Evolutionary conservation across 1,140 invertebrate species (phyloP).

Genomic region (Drosophila ogumai): DNA sequence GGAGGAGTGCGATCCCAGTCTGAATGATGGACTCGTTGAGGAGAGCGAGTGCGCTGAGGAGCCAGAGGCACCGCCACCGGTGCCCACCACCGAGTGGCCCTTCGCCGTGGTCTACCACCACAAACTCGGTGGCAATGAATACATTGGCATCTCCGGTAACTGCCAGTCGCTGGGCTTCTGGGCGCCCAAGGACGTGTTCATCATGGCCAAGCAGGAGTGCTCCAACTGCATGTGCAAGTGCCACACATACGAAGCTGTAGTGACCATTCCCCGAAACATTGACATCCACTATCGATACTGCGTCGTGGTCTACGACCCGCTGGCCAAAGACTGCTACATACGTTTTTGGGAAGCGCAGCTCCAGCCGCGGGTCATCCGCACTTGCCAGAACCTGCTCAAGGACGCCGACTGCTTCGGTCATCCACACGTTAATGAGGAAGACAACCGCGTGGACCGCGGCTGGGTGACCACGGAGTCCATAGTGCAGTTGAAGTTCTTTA

Average conservation of each 20-base stretch:
- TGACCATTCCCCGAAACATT: conserved; percentile 87
- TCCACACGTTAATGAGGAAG: conserved; percentile 85
- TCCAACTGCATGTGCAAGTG: conserved; percentile 1
- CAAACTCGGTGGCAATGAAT: conserved; percentile 74
- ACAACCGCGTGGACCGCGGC: conserved; percentile 89
- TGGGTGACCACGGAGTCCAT: conserved; percentile 94
- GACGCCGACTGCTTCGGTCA: conserved; percentile 88
- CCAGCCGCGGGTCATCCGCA: conserved; percentile 87
- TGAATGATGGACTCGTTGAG: neutral
- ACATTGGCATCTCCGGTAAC: conserved; percentile 85
- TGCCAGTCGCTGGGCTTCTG: conserved; percentile 85
- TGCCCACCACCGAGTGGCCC: conserved; percentile 55
- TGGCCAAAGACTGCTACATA: conserved; percentile 87
- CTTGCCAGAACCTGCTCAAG: conserved; percentile 68
- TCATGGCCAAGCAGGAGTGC: conserved; percentile 77
- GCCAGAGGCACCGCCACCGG: neutral
- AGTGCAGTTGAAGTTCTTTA: conserved; percentile 93
- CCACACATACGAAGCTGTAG: conserved; percentile 84
- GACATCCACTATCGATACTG: conserved; percentile 93
- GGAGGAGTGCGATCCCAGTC: conserved; percentile 39
- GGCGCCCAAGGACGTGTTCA: conserved; percentile 84
- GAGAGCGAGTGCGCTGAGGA: neutral
- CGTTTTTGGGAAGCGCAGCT: conserved; percentile 93
- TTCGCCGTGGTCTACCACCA: conserved; percentile 46
- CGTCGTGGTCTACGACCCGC: conserved; percentile 87